Evolutionary conservation across 1,140 invertebrate genomes (phyloP).

Genomic region (Sycophila sp.): DNA sequence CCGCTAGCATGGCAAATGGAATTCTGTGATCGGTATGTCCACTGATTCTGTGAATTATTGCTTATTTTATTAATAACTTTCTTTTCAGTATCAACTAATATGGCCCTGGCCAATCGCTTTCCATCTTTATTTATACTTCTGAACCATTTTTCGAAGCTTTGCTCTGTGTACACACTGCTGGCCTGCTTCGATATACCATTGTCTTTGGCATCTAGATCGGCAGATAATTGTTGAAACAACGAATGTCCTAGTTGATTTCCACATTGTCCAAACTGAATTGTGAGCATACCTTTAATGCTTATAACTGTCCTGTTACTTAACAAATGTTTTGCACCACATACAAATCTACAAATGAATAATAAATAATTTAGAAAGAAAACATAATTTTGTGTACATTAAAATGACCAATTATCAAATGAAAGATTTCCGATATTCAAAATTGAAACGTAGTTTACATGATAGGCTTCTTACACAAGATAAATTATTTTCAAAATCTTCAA

Average conservation of each 20-base stretch:
- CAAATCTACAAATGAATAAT: neutral
- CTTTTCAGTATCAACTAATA: constrained; percentile 68
- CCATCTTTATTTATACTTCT: constrained; percentile 49
- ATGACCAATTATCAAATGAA: too few relatives aligned
- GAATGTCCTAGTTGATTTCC: constrained; percentile 69
- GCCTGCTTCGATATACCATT: constrained; percentile 39
- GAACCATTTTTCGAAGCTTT: constrained; percentile 65
- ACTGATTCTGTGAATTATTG: constrained; percentile 41
- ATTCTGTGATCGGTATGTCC: constrained; percentile 60
- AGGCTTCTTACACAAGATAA: too few relatives aligned
- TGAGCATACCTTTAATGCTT: constrained; percentile 56
- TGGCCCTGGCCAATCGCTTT: constrained; percentile 57
- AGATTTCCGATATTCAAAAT: too few relatives aligned
- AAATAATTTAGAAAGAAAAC: neutral
- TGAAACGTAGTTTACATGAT: too few relatives aligned
- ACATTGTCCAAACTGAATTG: constrained; percentile 70
- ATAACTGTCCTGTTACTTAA: neutral
- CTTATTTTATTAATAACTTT: constrained; percentile 62
- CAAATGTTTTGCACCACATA: constrained; percentile 1
- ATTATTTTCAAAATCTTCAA: too few relatives aligned
- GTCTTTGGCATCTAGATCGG: constrained; percentile 57
- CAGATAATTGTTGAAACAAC: constrained; percentile 60
- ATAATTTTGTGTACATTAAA: neutral
- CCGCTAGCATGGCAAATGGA: constrained; percentile 59
- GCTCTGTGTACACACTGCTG: constrained; percentile 53